A percentile compares a stretch with the other conserved stretches of the same genome.
Conservation (phyloP, 37 sponge, comb jelly and placozoan genomes). For the Cladorhizidae sp. region DNA sequence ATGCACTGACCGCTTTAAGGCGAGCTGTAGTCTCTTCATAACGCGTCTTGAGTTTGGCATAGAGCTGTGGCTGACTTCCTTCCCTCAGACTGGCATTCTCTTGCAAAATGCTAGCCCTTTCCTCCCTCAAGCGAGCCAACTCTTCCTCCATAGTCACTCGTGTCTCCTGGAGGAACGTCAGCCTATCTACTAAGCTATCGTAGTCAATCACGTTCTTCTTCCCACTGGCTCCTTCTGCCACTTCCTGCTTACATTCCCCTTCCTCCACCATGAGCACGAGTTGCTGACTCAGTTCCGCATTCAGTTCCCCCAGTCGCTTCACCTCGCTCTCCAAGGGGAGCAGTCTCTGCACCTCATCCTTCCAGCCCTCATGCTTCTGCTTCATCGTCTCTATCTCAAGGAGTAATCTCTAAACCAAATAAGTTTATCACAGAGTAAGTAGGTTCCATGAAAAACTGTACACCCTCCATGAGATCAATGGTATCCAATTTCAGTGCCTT, state of each 20-base stretch:
- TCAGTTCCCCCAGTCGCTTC: not conserved
- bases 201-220: conserved; percentile 20
- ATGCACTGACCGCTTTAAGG: not conserved
- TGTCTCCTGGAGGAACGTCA: conserved; percentile 28
- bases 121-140: conserved; percentile 33
- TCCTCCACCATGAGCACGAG: not conserved
- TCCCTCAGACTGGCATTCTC: conserved; percentile 47
- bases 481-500: too few relatives aligned
- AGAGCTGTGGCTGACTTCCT: conserved; percentile 24
- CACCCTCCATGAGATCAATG: too few relatives aligned
- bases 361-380: conserved; percentile 46
- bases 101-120: conserved; percentile 22
- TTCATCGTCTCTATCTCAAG: conserved; percentile 52
- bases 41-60: conserved; percentile 34
- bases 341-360: conserved; percentile 35
- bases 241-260: not conserved
- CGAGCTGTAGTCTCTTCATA: not conserved
- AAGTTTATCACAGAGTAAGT: too few relatives aligned
- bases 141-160: conserved; percentile 50
- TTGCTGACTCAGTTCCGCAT: not conserved
- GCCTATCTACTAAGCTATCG: conserved; percentile 8
- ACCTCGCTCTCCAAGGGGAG: conserved; percentile 19
- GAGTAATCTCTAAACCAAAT: not conserved
- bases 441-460: too few relatives aligned
- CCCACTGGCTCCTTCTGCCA: not conserved